Evolutionary conservation across 2,888 invertebrate species (phyloP).

Genomic region (Metellina segmentata): DNA sequence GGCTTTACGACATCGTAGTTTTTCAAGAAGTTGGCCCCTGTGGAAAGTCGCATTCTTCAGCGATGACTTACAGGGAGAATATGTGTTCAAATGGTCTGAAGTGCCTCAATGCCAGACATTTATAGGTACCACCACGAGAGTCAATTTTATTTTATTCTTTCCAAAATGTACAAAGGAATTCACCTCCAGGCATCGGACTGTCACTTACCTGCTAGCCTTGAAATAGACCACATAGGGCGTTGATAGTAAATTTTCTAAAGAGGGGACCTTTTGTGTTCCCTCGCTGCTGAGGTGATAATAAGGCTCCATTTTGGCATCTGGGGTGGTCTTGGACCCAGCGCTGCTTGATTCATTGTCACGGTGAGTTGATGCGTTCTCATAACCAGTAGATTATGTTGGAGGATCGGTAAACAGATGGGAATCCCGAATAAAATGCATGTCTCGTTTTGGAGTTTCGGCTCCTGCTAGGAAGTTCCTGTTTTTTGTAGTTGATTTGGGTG

Average conservation of each 20-base stretch:
- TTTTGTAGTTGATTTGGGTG: too few relatives aligned
- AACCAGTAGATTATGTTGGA: neutral
- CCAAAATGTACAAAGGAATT: constrained; percentile 9
- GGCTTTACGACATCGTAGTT: neutral
- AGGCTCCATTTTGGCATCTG: constrained; percentile 45
- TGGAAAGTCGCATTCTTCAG: constrained; percentile 26
- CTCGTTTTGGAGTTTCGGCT: too few relatives aligned
- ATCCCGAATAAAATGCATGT: too few relatives aligned
- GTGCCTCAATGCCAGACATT: constrained; percentile 24
- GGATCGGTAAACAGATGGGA: too few relatives aligned
- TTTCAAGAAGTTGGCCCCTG: neutral
- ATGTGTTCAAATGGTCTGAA: constrained; percentile 19
- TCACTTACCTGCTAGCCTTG: constrained; percentile 41
- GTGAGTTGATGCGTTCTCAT: neutral
- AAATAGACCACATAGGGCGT: constrained; percentile 51
- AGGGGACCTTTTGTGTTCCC: constrained; percentile 42
- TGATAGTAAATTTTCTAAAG: constrained; percentile 59
- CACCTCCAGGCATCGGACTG: constrained; percentile 13
- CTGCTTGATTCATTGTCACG: constrained; percentile 16
- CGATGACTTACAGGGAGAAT: constrained; percentile 12
- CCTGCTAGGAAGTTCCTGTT: too few relatives aligned
- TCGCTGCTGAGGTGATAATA: constrained; percentile 48
- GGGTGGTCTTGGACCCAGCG: constrained; percentile 45
- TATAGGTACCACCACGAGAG: constrained; percentile 21
- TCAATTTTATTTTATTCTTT: constrained; percentile 43